These are phyloP conservation scores for Hippasteria phrygiana DNA, from an alignment of 53 echinoderm and acorn worm species.

Conservation along the genomic window DNA sequence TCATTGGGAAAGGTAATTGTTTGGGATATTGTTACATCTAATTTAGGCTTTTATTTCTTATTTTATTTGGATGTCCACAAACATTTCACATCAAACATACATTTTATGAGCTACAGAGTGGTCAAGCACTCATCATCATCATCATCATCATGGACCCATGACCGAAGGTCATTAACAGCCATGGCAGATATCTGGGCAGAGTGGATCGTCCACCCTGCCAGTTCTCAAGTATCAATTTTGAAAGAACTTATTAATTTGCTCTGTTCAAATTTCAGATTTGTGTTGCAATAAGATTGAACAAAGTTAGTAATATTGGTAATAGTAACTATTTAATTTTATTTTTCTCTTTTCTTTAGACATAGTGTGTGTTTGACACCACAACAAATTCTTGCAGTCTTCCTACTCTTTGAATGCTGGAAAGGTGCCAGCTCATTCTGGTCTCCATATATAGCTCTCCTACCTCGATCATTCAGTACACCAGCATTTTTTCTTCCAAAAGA, in stretches of 20 bases:
- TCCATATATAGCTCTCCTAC: constrained; percentile 79
- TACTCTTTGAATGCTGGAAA: constrained; percentile 80
- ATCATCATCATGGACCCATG: too few relatives aligned
- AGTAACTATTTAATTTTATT: not conserved
- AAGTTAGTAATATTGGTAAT: not conserved
- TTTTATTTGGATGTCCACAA: too few relatives aligned
- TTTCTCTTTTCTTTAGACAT: not conserved
- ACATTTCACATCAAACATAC: too few relatives aligned
- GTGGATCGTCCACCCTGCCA: not conserved
- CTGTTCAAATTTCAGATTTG: not conserved
- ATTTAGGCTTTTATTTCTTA: too few relatives aligned
- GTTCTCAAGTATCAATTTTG: not conserved
- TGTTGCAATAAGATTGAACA: not conserved
- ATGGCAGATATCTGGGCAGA: not conserved
- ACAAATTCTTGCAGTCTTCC: constrained; percentile 77
- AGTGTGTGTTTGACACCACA: constrained; percentile 46
- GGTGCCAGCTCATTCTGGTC: constrained; percentile 71
- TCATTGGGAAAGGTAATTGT: too few relatives aligned
- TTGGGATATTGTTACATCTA: too few relatives aligned
- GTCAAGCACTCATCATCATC: too few relatives aligned
- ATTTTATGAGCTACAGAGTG: too few relatives aligned
- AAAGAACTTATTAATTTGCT: not conserved
- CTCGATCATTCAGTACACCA: constrained; percentile 80
- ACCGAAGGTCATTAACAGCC: not conserved
- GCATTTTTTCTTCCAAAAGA: constrained; percentile 72